Conservation (phyloP, 2,113 vertebrate genomes). For the Camelus dromedarius region DNA sequence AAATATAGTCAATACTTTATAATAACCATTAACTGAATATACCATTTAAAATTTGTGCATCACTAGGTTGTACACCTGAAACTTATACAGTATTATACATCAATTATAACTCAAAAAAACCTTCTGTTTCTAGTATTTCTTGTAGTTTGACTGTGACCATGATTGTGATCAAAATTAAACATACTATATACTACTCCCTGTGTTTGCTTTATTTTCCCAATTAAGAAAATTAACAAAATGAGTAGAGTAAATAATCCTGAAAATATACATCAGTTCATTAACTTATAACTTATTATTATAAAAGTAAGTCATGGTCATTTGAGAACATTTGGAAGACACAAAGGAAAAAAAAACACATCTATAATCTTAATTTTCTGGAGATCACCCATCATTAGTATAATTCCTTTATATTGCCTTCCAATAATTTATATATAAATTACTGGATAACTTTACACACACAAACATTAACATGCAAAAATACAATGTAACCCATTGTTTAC, state of each 20-base stretch:
- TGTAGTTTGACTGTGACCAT: neutral
- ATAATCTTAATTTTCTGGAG: neutral
- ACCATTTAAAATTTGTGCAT: no score
- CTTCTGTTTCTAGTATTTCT: neutral
- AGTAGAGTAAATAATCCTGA: neutral
- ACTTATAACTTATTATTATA: neutral
- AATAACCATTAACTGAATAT: no score
- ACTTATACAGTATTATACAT: no score
- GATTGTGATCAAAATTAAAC: neutral
- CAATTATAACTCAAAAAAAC: no score
- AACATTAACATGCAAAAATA: neutral
- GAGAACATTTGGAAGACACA: neutral
- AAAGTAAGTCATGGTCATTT: neutral
- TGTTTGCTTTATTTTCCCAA: neutral
- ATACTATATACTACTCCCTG: neutral
- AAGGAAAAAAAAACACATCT: neutral
- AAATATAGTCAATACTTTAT: no score
- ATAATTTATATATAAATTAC: neutral
- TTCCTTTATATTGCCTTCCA: neutral
- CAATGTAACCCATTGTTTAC: neutral
- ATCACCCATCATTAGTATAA: neutral
- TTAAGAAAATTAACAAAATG: neutral
- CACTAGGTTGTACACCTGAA: no score
- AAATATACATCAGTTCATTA: neutral
- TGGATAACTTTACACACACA: neutral